Percentiles rank a stretch among this genome's conserved stretches.
Evolutionary conservation across 2,797 vertebrate genomes (phyloP).

Genomic region (Rhynchotus rufescens): DNA sequence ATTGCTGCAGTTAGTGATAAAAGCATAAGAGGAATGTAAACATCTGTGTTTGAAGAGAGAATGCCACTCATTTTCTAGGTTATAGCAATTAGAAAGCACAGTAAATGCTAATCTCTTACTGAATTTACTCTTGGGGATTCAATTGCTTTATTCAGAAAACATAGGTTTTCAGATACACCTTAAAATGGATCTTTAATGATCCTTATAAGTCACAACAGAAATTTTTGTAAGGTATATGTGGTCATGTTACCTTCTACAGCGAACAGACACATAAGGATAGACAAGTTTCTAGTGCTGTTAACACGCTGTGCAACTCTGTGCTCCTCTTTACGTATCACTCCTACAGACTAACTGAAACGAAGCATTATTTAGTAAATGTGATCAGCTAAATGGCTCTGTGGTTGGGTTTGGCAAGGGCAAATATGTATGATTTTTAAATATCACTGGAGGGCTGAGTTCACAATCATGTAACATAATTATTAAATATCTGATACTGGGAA

Average conservation of each 20-base stretch:
- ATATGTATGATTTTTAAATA: conserved; percentile 25
- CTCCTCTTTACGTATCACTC: not conserved
- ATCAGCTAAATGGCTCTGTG: not conserved
- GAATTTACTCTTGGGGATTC: conserved; percentile 14
- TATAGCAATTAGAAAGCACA: conserved; percentile 29
- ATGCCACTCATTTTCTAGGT: conserved; percentile 8
- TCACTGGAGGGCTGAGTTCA: not conserved
- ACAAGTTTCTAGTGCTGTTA: not conserved
- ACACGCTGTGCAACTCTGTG: not conserved
- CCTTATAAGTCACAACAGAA: not conserved
- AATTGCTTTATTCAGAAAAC: conserved; percentile 43
- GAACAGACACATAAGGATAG: not conserved
- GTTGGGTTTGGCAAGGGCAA: not conserved
- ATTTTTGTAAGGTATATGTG: not conserved
- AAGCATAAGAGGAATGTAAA: conserved; percentile 37
- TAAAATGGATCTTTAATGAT: conserved; percentile 55
- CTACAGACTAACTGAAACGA: conserved; percentile 1
- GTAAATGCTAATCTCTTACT: conserved; percentile 14
- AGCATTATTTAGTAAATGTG: not conserved
- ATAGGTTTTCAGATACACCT: not conserved
- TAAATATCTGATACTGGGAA: not conserved
- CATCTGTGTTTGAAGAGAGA: conserved; percentile 47
- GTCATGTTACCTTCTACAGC: not conserved
- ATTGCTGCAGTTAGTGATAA: conserved; percentile 58
- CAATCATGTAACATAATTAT: not conserved